These are phyloP conservation scores for Probaryconus sp. DNA, from an alignment of 1,140 invertebrate species.

Conservation along the genomic window DNA sequence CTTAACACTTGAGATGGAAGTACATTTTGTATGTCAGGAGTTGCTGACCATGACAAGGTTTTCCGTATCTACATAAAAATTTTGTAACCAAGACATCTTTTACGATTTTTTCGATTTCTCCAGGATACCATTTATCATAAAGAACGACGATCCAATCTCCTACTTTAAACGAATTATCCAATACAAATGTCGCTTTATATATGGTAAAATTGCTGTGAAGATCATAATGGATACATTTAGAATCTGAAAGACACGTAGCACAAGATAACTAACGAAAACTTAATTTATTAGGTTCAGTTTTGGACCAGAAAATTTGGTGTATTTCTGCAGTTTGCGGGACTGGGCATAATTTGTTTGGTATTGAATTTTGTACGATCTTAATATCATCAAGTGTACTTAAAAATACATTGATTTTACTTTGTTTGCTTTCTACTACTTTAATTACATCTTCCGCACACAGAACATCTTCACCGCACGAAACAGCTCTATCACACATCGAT, in stretches of 20 bases:
- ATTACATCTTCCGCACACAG: slow-evolving; percentile 22
- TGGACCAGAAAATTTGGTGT: slow-evolving; percentile 12
- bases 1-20: no score
- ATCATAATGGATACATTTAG: slow-evolving; percentile 13
- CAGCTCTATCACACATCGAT: slow-evolving; percentile 66
- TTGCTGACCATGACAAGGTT: background rate
- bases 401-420: slow-evolving; percentile 16
- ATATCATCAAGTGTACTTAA: background rate
- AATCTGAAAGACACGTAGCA: slow-evolving; percentile 13
- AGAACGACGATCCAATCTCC: no score
- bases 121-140: no score
- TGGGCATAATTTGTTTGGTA: background rate
- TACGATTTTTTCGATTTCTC: no score
- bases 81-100: no score
- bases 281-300: background rate
- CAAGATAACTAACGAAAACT: slow-evolving; percentile 19
- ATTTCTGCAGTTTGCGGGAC: slow-evolving; percentile 15
- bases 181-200: no score
- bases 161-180: no score
- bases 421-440: background rate
- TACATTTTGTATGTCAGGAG: background rate
- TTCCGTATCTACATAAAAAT: background rate
- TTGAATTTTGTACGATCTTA: background rate
- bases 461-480: slow-evolving; percentile 67
- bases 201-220: slow-evolving; percentile 12